Conservation (phyloP, 1,140 invertebrate species). For the Hylaeus volcanicus region DNA sequence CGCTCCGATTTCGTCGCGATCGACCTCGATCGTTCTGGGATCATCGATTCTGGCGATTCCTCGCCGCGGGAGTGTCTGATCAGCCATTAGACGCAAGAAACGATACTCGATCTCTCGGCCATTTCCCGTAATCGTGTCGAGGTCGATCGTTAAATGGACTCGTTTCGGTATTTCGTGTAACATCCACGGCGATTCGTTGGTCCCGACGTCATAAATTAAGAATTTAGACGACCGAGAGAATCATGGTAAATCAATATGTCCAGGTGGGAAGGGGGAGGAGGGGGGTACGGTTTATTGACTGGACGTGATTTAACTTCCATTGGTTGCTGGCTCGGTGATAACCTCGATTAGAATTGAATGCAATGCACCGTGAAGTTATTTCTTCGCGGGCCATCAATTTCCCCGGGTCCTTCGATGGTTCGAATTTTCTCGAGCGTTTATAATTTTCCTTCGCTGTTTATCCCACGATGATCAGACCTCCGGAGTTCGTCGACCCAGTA, state of each 20-base stretch:
- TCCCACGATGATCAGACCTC: no score
- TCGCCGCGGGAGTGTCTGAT: neutral
- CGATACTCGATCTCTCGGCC: neutral
- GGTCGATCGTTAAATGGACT: slow-evolving; percentile 2
- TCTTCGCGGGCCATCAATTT: neutral
- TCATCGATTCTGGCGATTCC: slow-evolving; percentile 1
- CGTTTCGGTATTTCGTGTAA: neutral
- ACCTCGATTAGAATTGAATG: slow-evolving; percentile 10
- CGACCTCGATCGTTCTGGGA: slow-evolving; percentile 12
- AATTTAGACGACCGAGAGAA: slow-evolving; percentile 12
- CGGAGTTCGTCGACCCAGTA: no score
- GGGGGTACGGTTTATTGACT: slow-evolving; percentile 2
- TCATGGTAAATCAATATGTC: slow-evolving; percentile 20
- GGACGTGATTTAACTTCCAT: slow-evolving; percentile 28
- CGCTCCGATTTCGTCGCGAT: slow-evolving; percentile 13
- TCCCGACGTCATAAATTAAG: slow-evolving; percentile 19
- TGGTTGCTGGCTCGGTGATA: neutral
- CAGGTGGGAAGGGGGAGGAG: no score
- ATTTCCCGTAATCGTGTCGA: neutral
- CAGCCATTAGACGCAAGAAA: slow-evolving; percentile 3
- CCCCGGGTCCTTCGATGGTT: no score
- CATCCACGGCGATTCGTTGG: neutral
- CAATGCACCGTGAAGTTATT: slow-evolving; percentile 3
- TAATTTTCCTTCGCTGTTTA: no score
- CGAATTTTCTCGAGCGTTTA: no score